Percentiles rank a stretch among this genome's conserved stretches.
Evolutionary conservation across 2,113 vertebrate genomes (phyloP).

Genomic region (Psittacara wagleri): DNA sequence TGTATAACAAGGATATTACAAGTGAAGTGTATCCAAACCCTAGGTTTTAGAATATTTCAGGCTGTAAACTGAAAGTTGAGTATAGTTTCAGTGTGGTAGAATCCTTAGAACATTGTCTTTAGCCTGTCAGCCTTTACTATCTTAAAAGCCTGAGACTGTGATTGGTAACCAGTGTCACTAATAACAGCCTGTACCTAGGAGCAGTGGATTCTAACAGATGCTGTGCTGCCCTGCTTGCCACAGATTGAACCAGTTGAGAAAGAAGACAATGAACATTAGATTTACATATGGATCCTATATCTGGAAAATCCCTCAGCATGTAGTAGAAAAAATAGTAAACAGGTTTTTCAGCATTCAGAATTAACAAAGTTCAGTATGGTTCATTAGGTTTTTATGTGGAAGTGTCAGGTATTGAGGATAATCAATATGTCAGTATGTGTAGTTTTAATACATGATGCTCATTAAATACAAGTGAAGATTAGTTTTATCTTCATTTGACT

Average conservation of each 20-base stretch:
- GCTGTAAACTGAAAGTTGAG: not conserved
- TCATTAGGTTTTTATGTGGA: not conserved
- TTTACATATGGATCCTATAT: not conserved
- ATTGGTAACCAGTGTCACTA: not conserved
- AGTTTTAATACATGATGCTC: not conserved
- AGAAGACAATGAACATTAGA: not conserved
- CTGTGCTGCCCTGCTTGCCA: not conserved
- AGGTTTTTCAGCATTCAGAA: not conserved
- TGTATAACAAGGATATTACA: not conserved
- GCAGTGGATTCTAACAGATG: not conserved
- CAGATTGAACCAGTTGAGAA: rapidly evolving
- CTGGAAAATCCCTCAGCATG: not conserved
- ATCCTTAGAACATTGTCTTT: not conserved
- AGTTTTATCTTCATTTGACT: not conserved
- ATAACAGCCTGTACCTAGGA: not conserved
- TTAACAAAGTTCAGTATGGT: not conserved
- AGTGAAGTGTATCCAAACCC: not conserved
- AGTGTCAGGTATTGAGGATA: not conserved
- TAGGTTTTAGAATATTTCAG: not conserved
- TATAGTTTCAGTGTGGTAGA: not conserved
- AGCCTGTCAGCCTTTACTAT: not conserved
- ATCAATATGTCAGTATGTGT: not conserved
- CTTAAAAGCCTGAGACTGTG: not conserved
- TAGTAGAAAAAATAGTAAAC: not conserved
- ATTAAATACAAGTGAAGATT: not conserved